Evolutionary conservation across 2,113 vertebrate genomes (phyloP).

Genomic region (Procapra przewalskii): DNA sequence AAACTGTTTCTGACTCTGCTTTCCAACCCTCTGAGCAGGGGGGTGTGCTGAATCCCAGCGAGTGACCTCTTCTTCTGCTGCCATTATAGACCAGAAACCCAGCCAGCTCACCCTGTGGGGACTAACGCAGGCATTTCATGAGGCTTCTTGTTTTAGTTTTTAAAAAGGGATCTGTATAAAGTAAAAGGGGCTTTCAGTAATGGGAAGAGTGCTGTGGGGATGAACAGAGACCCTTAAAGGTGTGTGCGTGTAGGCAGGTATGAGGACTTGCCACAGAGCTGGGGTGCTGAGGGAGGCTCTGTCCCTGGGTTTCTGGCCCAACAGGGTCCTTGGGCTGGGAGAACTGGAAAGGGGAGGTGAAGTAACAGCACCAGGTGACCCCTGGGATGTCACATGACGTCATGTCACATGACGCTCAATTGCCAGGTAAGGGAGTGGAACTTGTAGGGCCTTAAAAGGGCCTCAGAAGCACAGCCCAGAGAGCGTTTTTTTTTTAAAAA

Average conservation of each 20-base stretch:
- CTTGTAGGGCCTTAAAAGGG: background rate
- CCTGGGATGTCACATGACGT: background rate
- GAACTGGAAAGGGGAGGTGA: background rate
- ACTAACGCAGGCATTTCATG: background rate
- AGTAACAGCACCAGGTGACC: background rate
- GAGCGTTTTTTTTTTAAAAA: background rate
- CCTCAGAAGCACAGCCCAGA: background rate
- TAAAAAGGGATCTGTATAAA: background rate
- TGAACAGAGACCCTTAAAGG: background rate
- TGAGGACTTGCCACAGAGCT: background rate
- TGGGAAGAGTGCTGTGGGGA: background rate
- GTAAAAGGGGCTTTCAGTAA: background rate
- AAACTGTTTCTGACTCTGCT: background rate
- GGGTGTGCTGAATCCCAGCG: background rate
- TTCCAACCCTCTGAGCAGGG: background rate
- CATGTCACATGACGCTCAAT: background rate
- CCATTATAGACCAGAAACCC: background rate
- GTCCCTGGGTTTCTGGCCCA: background rate
- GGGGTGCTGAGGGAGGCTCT: background rate
- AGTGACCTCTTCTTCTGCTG: background rate
- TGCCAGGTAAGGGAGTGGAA: background rate
- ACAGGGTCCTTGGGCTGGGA: background rate
- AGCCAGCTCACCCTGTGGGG: background rate
- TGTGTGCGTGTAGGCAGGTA: rapidly evolving
- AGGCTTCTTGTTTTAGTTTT: background rate